phyloP scores from a whole-genome alignment of 1,140 invertebrate species.

The Magallana angulata region DNA sequence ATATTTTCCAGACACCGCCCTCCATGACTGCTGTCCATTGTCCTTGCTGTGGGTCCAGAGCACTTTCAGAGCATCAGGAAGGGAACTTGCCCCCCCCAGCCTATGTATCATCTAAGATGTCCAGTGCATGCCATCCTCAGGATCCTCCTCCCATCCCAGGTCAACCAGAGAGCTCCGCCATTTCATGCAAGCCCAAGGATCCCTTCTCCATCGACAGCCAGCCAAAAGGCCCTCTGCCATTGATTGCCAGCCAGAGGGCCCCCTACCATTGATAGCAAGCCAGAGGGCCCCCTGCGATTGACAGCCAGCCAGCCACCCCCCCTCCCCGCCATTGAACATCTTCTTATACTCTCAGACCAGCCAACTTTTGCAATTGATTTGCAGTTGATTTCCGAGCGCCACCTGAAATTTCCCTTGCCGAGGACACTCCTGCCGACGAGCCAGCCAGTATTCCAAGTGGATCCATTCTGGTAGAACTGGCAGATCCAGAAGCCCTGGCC shows the following conservation, averaged over 20 bases:
- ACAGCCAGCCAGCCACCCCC: neutral
- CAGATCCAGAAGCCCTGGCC: neutral
- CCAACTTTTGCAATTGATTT: neutral
- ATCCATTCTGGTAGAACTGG: neutral
- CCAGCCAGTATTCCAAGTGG: neutral
- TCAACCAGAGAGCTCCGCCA: neutral
- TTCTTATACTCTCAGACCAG: neutral
- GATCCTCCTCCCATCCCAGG: no score
- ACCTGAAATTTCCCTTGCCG: neutral
- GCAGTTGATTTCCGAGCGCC: neutral
- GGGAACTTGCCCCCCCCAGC: neutral
- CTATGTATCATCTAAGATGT: no score
- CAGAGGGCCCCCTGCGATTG: neutral
- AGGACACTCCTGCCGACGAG: neutral
- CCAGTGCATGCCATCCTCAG: no score
- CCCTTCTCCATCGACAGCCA: neutral
- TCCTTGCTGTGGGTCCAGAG: constrained; percentile 23
- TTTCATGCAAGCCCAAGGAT: constrained; percentile 27
- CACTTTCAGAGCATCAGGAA: neutral
- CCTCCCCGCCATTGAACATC: neutral
- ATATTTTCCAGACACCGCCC: no score
- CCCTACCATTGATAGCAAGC: neutral
- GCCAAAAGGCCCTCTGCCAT: neutral
- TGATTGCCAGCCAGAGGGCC: neutral
- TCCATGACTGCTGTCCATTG: no score